Evolutionary conservation across 2,113 vertebrate genomes (phyloP), one percentile per base, ranked within the genome.

Genomic region (Ramphastos sulfuratus): DNA sequence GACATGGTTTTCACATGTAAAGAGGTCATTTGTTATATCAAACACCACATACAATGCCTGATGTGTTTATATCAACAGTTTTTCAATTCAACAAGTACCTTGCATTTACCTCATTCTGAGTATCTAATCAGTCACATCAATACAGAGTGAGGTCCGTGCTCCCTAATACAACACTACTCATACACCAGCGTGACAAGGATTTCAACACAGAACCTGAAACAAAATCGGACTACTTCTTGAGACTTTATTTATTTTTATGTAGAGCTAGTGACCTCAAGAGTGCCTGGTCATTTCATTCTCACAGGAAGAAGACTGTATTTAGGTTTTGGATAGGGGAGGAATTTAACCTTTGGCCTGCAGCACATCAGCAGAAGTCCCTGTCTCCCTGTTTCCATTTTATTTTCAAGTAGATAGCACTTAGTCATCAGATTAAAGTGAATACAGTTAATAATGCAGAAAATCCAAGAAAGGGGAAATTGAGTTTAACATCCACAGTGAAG

Each of bases 221-320:
- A 76, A 92, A 94, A 95, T 74, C 90, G 83, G 94, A 59, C 92
- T 79, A 63, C 52, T 92, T 90, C 31, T 85, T 73, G 59, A 78
- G 82, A 73, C 90, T 95, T 93, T 97, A 96, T 97, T 97, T 97
- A 92, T 95, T 97, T 97, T 96, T 93, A 88, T 73, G 90, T 60
- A 70, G 88, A 87, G 74, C 81, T 87, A 56, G 83, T 95, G 96
- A 97, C 96, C 95, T 90, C 93, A 84, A 93, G 93, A 67, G 69
- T 90, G 95, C 94, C 79, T 97, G 95, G 93, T 97, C 95, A 14
- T 94, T 96, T 95, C 84, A 97, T 95, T 97, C 96, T 97, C 96
- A 97, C 96, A 97, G 96, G 94, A 96, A 96, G 96, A 95, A 31
- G 87, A 93, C 28, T 93, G 77, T 82, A 87, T 77, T 95, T 95